phyloP scores from a whole-genome alignment of 2,888 invertebrate genomes.

The Clepsis dumicolana region DNA sequence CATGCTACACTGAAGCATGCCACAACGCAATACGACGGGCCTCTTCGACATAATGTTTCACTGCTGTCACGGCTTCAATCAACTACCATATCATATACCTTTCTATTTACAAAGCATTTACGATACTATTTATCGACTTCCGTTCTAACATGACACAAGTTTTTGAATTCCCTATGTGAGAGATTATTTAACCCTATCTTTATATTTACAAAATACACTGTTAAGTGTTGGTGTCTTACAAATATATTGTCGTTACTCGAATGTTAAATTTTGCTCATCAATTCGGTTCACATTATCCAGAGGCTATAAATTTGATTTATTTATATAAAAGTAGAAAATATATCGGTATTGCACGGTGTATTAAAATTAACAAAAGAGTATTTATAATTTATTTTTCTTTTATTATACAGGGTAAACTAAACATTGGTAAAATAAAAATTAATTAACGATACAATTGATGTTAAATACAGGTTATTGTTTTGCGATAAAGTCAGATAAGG shows the following conservation, averaged over 20 bases:
- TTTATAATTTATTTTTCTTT: conserved; percentile 40
- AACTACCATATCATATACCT: conserved; percentile 32
- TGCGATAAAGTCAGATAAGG: neutral
- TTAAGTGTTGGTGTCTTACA: conserved; percentile 28
- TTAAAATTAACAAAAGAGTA: conserved; percentile 14
- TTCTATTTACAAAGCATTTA: conserved; percentile 37
- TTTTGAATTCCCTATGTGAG: conserved; percentile 19
- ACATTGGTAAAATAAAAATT: conserved; percentile 36
- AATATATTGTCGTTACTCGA: conserved; percentile 34
- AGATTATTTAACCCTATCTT: conserved; percentile 33
- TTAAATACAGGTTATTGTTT: conserved; percentile 30
- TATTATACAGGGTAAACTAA: conserved; percentile 43
- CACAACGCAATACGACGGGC: neutral
- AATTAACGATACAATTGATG: conserved; percentile 30
- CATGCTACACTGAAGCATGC: neutral
- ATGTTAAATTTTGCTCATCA: conserved; percentile 18
- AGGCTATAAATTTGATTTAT: conserved; percentile 18
- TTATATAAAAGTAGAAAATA: conserved; percentile 23
- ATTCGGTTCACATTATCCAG: conserved; percentile 10
- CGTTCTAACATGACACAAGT: conserved; percentile 25
- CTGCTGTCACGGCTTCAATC: conserved; percentile 36
- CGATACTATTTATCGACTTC: conserved; percentile 24
- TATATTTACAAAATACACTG: no score
- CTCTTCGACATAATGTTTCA: neutral
- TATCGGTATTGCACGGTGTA: conserved; percentile 15